Base-by-base conservation (phyloP, 2,888 invertebrate genomes). In the Amaurobius ferox region DNA sequence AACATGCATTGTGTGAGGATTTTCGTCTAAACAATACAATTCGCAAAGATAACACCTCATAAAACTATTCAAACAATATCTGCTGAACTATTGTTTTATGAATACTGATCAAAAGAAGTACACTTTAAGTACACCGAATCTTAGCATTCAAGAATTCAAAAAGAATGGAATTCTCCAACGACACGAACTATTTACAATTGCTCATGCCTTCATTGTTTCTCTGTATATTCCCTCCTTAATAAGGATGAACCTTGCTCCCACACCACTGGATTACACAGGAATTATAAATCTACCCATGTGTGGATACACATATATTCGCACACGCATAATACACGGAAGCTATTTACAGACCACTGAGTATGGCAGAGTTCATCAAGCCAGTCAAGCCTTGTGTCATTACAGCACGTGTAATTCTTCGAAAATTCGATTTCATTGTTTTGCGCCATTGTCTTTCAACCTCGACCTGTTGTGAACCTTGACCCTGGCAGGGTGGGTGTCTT, bases 241-340 rank as follows among this genome's bases (percentile, higher is more conserved):
- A 66, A 61, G 32, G 76, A 71, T 74, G 74, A 29, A 74, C 71
- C 32, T 64, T 29, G 11, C 9, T 64, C 64, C 39, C 9, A 32
- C 62, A 16, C 30, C 7, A 64, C 44, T 19, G 2, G 28, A 61
- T 55, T 32, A 66, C 13, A 28, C 16, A 2, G 5, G 40, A 62
- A 70, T 71, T 64, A 44, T 30, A 19, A 76, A 74, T 67, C 29
- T 68, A 70, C 74, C 61, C 64, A 79, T 68, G 80, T 68, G 61
- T 19, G 29, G 44, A 35, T 44, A 13, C 30, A 28, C n/a, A 61
- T 64, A 55, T 55, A 55, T 55, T 55, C 66, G 66, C 32, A 32
- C 23, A 76, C 26, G 64, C 70, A 71, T 70, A 55, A 26, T 77
- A 85, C 64, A 72, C 83, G 81, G 64, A 76, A 83, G 61, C 74